Evolutionary conservation across 1,140 invertebrate genomes (phyloP).

Genomic region (Drosophila baimaii): DNA sequence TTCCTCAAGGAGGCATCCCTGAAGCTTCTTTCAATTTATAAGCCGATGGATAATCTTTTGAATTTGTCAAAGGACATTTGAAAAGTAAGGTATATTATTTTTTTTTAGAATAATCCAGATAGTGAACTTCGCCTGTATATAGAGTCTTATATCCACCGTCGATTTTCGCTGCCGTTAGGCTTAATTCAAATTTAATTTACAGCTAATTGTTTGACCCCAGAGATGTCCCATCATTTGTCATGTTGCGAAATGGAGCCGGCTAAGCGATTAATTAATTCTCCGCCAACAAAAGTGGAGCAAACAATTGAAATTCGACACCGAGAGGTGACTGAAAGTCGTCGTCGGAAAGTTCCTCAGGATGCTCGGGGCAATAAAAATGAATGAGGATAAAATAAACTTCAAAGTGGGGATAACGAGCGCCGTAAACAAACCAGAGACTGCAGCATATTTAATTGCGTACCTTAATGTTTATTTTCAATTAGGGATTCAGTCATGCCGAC

Average conservation of each 20-base stretch:
- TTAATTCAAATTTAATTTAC: constrained; percentile 69
- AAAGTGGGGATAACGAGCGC: constrained; percentile 27
- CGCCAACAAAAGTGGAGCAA: constrained; percentile 19
- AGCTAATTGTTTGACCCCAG: constrained; percentile 58
- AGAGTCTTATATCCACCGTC: constrained; percentile 1
- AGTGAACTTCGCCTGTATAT: neutral
- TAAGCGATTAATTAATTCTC: constrained; percentile 46
- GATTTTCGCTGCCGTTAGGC: constrained; percentile 49
- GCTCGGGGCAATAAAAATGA: constrained; percentile 28
- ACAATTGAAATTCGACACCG: constrained; percentile 53
- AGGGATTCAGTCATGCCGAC: constrained; percentile 52
- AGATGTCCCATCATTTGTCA: constrained; percentile 47
- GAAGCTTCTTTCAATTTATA: too few species aligned
- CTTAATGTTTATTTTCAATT: constrained; percentile 79
- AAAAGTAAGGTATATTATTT: too few species aligned
- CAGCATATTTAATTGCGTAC: constrained; percentile 57
- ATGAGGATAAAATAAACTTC: constrained; percentile 40
- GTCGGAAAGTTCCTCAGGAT: constrained; percentile 8
- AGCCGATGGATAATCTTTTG: too few species aligned
- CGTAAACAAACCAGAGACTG: constrained; percentile 14
- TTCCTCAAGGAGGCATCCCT: too few species aligned
- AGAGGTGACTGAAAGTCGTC: constrained; percentile 52
- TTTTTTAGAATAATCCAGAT: neutral
- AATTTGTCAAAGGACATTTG: neutral
- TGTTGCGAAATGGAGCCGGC: constrained; percentile 29